Conservation (phyloP, 2,113 vertebrate species). For the Phrynosoma platyrhinos region DNA sequence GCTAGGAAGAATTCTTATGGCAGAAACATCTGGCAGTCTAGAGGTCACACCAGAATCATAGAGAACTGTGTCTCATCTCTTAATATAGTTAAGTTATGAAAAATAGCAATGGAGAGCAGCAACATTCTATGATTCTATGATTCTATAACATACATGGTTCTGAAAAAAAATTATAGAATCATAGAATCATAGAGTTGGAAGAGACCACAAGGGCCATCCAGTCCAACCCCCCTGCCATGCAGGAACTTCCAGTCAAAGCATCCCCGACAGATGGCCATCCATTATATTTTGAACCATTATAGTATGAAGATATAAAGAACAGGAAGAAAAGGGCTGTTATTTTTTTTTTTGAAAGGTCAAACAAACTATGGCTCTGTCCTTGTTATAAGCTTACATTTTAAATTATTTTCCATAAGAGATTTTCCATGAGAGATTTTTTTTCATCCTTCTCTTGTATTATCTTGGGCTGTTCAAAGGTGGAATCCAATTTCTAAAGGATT, state of each 20-base stretch:
- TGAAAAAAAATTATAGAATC: too few species aligned
- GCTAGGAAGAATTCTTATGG: too few species aligned
- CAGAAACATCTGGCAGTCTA: not conserved
- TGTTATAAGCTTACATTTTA: not conserved
- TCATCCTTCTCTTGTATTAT: accelerated
- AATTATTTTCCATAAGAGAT: not conserved
- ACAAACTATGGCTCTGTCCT: not conserved
- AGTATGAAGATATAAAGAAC: too few species aligned
- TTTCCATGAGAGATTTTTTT: not conserved
- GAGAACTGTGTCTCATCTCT: not conserved
- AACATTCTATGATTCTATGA: not conserved
- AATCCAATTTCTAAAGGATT: accelerated
- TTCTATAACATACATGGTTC: too few species aligned
- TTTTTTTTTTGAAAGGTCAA: not conserved
- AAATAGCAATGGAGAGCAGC: not conserved
- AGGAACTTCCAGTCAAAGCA: too few species aligned
- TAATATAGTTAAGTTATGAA: not conserved
- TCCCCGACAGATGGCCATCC: too few species aligned
- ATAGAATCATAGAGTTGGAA: too few species aligned
- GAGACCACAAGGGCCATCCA: too few species aligned
- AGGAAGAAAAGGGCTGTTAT: not conserved
- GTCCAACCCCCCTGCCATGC: too few species aligned
- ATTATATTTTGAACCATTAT: not conserved
- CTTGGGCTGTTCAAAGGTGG: not conserved
- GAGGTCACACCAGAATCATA: not conserved